Base-by-base conservation (phyloP, 2,888 invertebrate species). In the Strigamia transsilvanica region DNA sequence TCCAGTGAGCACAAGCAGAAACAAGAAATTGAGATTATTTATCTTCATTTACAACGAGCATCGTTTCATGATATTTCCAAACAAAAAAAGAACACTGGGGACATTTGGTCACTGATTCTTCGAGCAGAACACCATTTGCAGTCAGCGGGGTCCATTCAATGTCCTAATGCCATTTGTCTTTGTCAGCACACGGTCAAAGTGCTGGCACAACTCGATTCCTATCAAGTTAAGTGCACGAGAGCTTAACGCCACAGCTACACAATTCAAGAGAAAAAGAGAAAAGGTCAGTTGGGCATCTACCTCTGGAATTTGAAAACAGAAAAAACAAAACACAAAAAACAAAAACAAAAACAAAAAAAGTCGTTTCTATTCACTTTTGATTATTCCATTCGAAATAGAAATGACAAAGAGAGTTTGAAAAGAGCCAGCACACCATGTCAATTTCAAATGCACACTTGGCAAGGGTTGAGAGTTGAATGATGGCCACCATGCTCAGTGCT, bases 151-250 rank as follows among this genome's bases (percentile, higher is more conserved):
- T 73, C 73, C 73, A 73, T 73, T 73, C 73, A 73, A 73, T 73
- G 73, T 73, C 32, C 73, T 73, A 73, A 73, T 73, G 73, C 73
- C 73, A 73, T 73, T 73, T 73, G 73, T 73, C 73, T 73, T 73
- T 73, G 73, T 73, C 73, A 73, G 73, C 73, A 73, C 73, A 73
- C 73, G 73, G 73, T 73, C 73, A 73, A 73, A 73, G 73, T 73
- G 73, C 73, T 73, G 73, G 73, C 73, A 27, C 73, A 73, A 73
- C 73, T 73, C 73, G 73, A 73, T 73, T 73, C 73, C 73, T 73
- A 73, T 73, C 73, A 73, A 73, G 73, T 73, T 73, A 73, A 73
- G 73, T 73, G 73, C 73, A 73, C 73, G 32, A 73, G 73, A 56
- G 73, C 73, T 73, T 73, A 73, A 73, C 73, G 73, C 73, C 73